These are phyloP conservation scores for Diceros bicornis DNA, from an alignment of 2,797 vertebrate species.

Conservation along the genomic window DNA sequence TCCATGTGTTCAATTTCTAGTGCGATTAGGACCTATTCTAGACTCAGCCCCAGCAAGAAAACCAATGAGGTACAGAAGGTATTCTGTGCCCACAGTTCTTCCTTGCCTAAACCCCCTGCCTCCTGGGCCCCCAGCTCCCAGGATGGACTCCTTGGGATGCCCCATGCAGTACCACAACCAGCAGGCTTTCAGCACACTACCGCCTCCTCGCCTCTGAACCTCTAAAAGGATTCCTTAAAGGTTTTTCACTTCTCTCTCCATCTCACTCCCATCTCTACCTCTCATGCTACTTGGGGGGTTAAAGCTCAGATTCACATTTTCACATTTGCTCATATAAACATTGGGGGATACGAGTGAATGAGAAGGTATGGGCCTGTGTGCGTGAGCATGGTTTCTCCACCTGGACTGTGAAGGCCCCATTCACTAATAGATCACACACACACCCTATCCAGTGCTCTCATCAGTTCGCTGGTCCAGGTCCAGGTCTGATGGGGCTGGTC, in stretches of 20 bases:
- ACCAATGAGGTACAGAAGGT: neutral
- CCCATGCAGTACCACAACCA: neutral
- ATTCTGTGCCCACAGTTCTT: neutral
- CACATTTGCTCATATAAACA: neutral
- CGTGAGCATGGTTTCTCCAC: constrained; percentile 42
- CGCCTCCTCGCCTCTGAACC: neutral
- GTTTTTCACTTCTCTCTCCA: constrained; percentile 17
- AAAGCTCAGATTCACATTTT: constrained; percentile 55
- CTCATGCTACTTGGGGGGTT: neutral
- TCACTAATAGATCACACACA: neutral
- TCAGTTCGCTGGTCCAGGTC: neutral
- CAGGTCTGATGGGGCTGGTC: constrained; percentile 30
- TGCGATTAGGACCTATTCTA: constrained; percentile 4
- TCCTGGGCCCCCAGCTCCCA: neutral
- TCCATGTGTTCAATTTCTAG: constrained; percentile 42
- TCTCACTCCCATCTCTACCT: neutral
- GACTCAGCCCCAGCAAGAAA: constrained; percentile 39
- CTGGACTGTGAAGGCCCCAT: neutral
- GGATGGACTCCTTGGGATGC: neutral
- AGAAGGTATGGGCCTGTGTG: neutral
- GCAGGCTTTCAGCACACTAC: neutral
- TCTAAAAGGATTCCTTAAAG: constrained; percentile 38
- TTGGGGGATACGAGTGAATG: neutral
- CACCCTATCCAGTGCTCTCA: neutral
- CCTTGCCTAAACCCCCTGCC: neutral